Percentiles rank a stretch among this genome's conserved stretches.
Conservation (phyloP, 2,888 invertebrate species). For the Eupithecia exiguata region DNA sequence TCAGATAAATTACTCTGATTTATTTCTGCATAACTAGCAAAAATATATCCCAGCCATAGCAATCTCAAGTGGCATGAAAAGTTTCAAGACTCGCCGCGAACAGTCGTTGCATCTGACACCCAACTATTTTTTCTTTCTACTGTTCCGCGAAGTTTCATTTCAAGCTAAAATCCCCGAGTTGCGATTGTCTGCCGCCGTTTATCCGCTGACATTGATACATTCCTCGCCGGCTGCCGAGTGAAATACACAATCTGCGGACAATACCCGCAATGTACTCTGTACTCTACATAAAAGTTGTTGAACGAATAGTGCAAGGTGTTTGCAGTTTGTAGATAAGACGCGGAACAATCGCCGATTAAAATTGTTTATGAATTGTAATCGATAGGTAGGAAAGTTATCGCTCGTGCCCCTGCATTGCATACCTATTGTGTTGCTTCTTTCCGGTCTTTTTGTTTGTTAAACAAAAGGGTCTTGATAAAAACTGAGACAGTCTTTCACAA, state of each 20-base stretch:
- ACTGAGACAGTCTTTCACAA: neutral
- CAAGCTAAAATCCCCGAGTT: conserved; percentile 58
- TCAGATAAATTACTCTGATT: too few species aligned
- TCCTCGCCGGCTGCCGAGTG: conserved; percentile 55
- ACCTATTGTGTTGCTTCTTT: conserved; percentile 47
- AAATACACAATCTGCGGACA: conserved; percentile 59
- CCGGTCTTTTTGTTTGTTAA: conserved; percentile 47
- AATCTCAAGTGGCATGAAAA: conserved; percentile 55
- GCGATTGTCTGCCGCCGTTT: conserved; percentile 59
- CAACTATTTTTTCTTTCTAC: conserved; percentile 72
- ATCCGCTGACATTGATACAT: conserved; percentile 67
- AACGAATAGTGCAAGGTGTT: conserved; percentile 71
- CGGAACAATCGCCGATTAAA: conserved; percentile 79
- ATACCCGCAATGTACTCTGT: conserved; percentile 59
- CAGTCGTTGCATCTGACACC: conserved; percentile 79
- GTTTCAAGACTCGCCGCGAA: conserved; percentile 69
- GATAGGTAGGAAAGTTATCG: conserved; percentile 67
- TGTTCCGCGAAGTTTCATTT: conserved; percentile 74
- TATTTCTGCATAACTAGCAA: conserved; percentile 39
- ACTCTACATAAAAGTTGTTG: conserved; percentile 55
- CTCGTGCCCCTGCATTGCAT: conserved; percentile 47
- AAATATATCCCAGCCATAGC: conserved; percentile 45
- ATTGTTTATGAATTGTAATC: conserved; percentile 75
- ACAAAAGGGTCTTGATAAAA: conserved; percentile 25
- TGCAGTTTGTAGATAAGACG: conserved; percentile 61